phyloP scores from a whole-genome alignment of 1,140 invertebrate genomes.

The Ostrea denselamellosa region DNA sequence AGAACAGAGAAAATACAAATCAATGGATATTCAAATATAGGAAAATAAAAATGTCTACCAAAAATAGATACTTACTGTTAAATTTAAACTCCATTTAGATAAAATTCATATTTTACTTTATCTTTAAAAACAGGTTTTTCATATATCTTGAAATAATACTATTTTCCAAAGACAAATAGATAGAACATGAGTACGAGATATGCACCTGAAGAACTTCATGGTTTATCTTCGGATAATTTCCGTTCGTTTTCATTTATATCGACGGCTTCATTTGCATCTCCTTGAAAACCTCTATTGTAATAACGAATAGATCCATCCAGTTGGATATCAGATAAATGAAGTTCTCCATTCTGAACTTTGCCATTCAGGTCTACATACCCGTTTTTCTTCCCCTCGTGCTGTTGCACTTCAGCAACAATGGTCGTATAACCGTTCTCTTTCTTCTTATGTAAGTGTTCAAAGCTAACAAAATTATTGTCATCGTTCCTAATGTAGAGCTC shows the following conservation, averaged over 20 bases:
- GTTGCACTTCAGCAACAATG: not conserved
- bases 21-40: too few species aligned
- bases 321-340: slow-evolving; percentile 5
- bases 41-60: too few species aligned
- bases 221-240: not conserved
- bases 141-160: too few species aligned
- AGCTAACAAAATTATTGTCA: slow-evolving; percentile 4
- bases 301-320: not conserved
- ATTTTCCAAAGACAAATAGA: not conserved
- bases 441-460: slow-evolving; percentile 5
- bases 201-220: not conserved
- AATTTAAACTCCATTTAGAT: too few species aligned
- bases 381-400: not conserved
- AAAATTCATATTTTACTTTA: too few species aligned
- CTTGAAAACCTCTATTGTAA: not conserved
- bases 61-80: too few species aligned
- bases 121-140: too few species aligned
- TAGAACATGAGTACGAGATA: not conserved
- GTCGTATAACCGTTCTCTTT: not conserved
- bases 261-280: not conserved
- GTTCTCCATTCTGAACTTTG: not conserved
- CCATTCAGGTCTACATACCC: not conserved
- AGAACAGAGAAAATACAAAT: too few species aligned
- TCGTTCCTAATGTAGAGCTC: not conserved
- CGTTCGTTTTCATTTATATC: not conserved